Evolutionary conservation across 2,888 invertebrate species (phyloP), one percentile per base, ranked within the genome.

Genomic region (Caenorhabditis auriculariae): DNA sequence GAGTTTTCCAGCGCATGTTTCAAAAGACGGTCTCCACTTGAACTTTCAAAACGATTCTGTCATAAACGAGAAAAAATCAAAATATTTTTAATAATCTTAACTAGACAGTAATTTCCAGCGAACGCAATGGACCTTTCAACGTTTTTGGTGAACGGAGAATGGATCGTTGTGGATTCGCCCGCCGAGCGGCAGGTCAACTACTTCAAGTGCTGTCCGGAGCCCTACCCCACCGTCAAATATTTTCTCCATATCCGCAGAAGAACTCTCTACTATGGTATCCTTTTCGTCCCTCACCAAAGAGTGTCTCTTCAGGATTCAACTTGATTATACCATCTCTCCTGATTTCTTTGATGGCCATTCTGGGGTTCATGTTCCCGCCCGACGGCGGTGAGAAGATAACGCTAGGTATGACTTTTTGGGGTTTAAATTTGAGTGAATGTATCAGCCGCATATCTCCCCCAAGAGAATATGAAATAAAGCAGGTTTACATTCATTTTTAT

Each of bases 381-480:
- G 96, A 96, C 85, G 95, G 94, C 69, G 96, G 96, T 82, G 96
- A 96, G 86, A 96, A 98, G 85, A 88, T 98, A 77, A 94, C 95
- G 75, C 87, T 96, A 84, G 93, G 93, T 91, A 87, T 35, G 51
- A 27, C n/a, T n/a, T n/a, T n/a, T n/a, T n/a, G n/a, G n/a, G n/a
- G n/a, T n/a, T n/a, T n/a, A n/a, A n/a, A n/a, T n/a, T n/a, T n/a
- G n/a, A n/a, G n/a, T n/a, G n/a, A n/a, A n/a, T n/a, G n/a, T n/a
- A n/a, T n/a, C n/a, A n/a, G n/a, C n/a, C n/a, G n/a, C n/a, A n/a
- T n/a, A n/a, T n/a, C n/a, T n/a, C n/a, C n/a, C n/a, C n/a, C 15
- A 9, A 41, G 12, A 17, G 19, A 1, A 7, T 41, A 15, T 26
- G 17, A 41, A 12, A 26, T n/a, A 41, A 12, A 35, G 12, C 35